Base-by-base conservation (phyloP, 1,140 invertebrate genomes). In the Drosophila miranda region DNA sequence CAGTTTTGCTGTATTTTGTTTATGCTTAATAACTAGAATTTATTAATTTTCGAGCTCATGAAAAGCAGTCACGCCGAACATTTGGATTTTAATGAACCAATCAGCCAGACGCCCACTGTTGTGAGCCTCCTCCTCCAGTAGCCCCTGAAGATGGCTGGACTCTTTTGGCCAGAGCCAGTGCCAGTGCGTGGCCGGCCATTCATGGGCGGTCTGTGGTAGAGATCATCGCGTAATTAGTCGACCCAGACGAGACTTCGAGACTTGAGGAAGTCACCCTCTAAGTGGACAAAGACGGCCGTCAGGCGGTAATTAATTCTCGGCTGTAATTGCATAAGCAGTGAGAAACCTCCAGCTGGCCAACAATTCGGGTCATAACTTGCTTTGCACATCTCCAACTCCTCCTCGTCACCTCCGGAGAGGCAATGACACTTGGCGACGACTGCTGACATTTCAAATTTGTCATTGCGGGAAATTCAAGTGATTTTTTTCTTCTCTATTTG, bases 321-420 rank as follows among this genome's bases (percentile, higher is more conserved):
- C 56, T 67, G 71, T 78, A 73, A 83, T 67, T 75, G 61, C 80
- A 71, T 71, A 75, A 83, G 71, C 59, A 69, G 53, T 69, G 42
- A 60, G 58, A 71, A 75, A 66, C 57, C 75, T 78, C 71, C 69
- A 42, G 43, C 50, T 49, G 57, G 54, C 76, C 57, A 68, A 64
- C 64, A 71, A 78, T 78, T 87, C 82, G 81, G 78, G 82, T 87
- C 81, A 87, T 64, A 86, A 80, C 81, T 86, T 77, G 75, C 67
- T 83, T 60, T 73, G 67, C 72, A 50, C 69, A 51, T 70, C 71
- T 66, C 51, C 69, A 23, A 26, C 49, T 26, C 16, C 6, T 55
- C 34, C 7, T 21, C 26, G 34, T 14, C 9, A 26, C 50, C 56
- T 58, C 19, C n/a, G 16, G 58, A 64, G 58, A 86, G 78, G 69